A percentile compares a stretch with the other conserved stretches of the same genome.
These are phyloP conservation scores for Eulemur mongoz DNA, from an alignment of 2,797 vertebrate species.

Conservation along the genomic window DNA sequence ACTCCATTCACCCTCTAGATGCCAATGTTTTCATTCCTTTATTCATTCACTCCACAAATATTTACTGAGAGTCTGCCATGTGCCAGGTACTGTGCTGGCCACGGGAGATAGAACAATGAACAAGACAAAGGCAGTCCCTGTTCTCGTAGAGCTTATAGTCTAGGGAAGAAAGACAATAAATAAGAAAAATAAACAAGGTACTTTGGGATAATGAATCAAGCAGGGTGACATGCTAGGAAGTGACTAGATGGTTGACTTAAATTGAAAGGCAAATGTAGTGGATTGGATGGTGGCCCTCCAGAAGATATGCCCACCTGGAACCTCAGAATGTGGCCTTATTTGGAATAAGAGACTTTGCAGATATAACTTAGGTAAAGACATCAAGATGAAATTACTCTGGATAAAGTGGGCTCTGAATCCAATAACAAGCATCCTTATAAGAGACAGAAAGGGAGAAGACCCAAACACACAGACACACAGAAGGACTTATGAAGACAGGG, in stretches of 20 bases:
- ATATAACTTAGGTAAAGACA: not conserved
- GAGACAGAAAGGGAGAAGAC: not conserved
- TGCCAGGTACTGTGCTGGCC: not conserved
- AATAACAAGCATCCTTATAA: not conserved
- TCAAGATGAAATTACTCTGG: not conserved
- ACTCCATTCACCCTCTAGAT: not conserved
- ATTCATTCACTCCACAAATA: not conserved
- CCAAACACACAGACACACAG: not conserved
- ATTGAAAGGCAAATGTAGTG: not conserved
- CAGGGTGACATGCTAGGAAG: not conserved
- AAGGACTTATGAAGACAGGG: not conserved
- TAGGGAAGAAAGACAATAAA: not conserved
- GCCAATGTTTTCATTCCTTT: not conserved
- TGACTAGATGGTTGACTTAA: not conserved
- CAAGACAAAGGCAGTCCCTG: not conserved
- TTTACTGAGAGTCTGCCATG: not conserved
- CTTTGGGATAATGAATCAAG: not conserved
- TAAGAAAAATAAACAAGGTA: not conserved
- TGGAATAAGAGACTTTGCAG: not conserved
- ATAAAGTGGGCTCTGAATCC: not conserved
- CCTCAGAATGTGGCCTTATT: not conserved
- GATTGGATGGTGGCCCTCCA: not conserved
- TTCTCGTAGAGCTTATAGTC: not conserved
- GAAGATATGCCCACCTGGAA: not conserved
- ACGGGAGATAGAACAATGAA: not conserved